A percentile compares a stretch with the other conserved stretches of the same genome.
Evolutionary conservation across 2,113 vertebrate genomes (phyloP).

Genomic region (Mugil cephalus): DNA sequence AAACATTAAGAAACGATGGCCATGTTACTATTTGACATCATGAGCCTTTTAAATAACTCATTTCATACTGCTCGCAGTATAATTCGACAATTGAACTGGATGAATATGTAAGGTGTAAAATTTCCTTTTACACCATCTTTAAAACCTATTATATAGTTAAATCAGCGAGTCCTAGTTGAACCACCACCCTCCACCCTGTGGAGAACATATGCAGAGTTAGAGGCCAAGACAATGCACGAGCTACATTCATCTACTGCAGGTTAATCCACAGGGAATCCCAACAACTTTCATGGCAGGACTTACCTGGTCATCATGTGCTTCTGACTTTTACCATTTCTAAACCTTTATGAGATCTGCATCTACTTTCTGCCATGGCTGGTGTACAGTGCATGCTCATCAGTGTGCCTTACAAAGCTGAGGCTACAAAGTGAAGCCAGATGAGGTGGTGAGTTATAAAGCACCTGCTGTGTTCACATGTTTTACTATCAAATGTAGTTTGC

Average conservation of each 20-base stretch:
- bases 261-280: slow-evolving; percentile 1
- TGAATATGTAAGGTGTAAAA: neutral
- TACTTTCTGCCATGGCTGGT: slow-evolving; percentile 24
- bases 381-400: neutral
- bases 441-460: slow-evolving; percentile 27
- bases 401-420: slow-evolving; percentile 21
- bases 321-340: slow-evolving; percentile 34
- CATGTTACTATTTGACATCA: neutral
- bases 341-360: slow-evolving; percentile 61
- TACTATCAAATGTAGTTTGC: slow-evolving; percentile 39
- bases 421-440: slow-evolving; percentile 46
- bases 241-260: slow-evolving; percentile 12
- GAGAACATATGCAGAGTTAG: slow-evolving; percentile 1
- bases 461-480: slow-evolving; percentile 47
- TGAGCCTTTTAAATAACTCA: neutral
- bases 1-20: neutral
- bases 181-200: neutral
- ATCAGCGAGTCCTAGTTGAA: slow-evolving; percentile 7
- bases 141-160: neutral
- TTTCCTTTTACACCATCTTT: too few species aligned
- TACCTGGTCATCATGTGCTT: slow-evolving; percentile 38
- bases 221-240: neutral
- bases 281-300: neutral
- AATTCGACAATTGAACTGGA: neutral
- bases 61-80: neutral